Conservation (phyloP, 2,888 invertebrate genomes). For the Octonoba sinensis region DNA sequence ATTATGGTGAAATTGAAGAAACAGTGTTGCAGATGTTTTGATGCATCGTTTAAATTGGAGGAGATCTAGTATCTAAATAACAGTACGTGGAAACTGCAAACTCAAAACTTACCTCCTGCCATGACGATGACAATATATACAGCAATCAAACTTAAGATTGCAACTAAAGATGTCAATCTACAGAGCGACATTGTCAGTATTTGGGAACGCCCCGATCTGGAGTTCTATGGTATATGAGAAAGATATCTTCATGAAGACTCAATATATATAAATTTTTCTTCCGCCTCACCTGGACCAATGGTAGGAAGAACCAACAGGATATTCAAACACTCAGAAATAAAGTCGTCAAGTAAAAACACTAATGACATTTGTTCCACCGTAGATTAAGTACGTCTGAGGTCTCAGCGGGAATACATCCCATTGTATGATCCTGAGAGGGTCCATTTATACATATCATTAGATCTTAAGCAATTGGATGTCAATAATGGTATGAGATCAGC, state of each 20-base stretch:
- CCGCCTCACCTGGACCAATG: slow-evolving; percentile 7
- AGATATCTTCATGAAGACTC: background rate
- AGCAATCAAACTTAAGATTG: background rate
- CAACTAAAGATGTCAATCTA: background rate
- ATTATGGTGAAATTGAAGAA: too few relatives aligned
- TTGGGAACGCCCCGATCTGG: background rate
- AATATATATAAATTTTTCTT: slow-evolving; percentile 7
- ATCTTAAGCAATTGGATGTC: slow-evolving; percentile 8
- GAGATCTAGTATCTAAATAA: too few relatives aligned
- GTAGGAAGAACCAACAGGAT: slow-evolving; percentile 33
- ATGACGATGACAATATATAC: background rate
- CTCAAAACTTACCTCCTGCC: slow-evolving; percentile 20
- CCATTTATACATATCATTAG: background rate
- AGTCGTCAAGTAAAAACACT: slow-evolving; percentile 24
- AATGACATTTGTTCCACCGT: slow-evolving; percentile 42
- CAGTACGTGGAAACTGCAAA: too few relatives aligned
- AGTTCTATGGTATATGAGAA: background rate
- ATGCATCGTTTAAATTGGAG: too few relatives aligned
- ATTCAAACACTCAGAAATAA: slow-evolving; percentile 41
- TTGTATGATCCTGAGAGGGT: slow-evolving; percentile 23
- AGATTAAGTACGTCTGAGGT: slow-evolving; percentile 20
- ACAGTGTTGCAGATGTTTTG: too few relatives aligned
- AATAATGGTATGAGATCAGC: background rate
- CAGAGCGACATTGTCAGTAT: background rate
- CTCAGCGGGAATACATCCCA: slow-evolving; percentile 32